These are phyloP conservation scores for Champsocephalus gunnari DNA, from an alignment of 2,797 vertebrate species.

Conservation along the genomic window DNA sequence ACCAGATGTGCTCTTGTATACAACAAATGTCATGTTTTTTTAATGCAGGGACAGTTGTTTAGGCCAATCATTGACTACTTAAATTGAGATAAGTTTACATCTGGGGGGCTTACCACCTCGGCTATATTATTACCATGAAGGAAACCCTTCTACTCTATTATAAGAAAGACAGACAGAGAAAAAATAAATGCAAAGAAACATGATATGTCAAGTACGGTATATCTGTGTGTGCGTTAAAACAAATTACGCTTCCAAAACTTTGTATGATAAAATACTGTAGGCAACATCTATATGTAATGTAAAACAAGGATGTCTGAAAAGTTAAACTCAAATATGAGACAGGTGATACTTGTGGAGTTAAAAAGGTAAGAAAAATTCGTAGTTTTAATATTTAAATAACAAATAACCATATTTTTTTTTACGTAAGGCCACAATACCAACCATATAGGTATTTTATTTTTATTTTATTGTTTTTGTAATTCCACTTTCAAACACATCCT, in stretches of 20 bases:
- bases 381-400: conserved; percentile 34
- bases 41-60: background rate
- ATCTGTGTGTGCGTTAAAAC: background rate
- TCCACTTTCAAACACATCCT: conserved; percentile 11
- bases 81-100: conserved; percentile 19
- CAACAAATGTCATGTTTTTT: conserved; percentile 2
- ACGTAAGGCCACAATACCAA: conserved; percentile 27
- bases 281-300: background rate
- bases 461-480: background rate
- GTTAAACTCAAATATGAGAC: background rate
- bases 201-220: background rate
- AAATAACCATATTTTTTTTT: conserved; percentile 27
- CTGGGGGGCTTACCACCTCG: conserved; percentile 11
- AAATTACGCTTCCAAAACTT: background rate
- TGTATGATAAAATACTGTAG: background rate
- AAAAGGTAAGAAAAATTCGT: conserved; percentile 3
- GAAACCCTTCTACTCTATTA: background rate
- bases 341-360: conserved; percentile 27
- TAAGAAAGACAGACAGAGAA: background rate
- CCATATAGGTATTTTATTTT: conserved; percentile 25
- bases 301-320: background rate
- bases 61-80: background rate
- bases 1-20: background rate
- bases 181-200: conserved; percentile 5
- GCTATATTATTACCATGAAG: background rate